Evolutionary conservation across 2,113 vertebrate genomes (phyloP).

Genomic region (Nyctereutes procyonoides): DNA sequence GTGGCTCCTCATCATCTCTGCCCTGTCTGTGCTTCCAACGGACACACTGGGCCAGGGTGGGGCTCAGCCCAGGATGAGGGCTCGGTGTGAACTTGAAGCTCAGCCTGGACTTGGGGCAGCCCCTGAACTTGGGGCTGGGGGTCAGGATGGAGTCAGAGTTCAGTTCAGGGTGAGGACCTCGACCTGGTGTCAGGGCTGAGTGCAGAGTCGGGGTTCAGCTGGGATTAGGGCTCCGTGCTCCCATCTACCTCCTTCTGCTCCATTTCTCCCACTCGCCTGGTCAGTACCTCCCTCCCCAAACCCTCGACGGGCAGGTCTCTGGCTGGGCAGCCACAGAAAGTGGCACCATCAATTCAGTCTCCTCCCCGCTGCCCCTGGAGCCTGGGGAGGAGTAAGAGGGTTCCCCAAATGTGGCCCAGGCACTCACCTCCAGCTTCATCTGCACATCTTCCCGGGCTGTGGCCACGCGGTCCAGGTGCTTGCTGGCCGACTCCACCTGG

Average conservation of each 20-base stretch:
- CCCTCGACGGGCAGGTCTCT: accelerated
- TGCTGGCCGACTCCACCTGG: conserved; percentile 92
- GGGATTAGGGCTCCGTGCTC: background rate
- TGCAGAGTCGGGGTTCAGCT: background rate
- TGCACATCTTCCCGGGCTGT: conserved; percentile 88
- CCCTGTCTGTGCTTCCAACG: background rate
- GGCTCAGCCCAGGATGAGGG: too few relatives aligned
- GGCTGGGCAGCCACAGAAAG: background rate
- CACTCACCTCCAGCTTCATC: conserved; percentile 93
- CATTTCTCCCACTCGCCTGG: background rate
- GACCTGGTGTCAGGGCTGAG: background rate
- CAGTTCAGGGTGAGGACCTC: background rate
- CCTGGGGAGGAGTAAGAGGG: background rate
- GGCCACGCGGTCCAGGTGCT: conserved; percentile 91
- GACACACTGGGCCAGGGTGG: background rate
- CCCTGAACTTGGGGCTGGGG: background rate
- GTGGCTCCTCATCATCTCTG: background rate
- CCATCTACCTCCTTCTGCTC: background rate
- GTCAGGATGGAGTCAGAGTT: background rate
- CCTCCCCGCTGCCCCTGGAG: background rate
- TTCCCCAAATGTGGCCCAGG: background rate
- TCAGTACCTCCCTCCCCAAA: background rate
- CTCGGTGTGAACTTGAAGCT: background rate
- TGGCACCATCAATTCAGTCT: background rate
- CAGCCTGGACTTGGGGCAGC: background rate